phyloP scores from a whole-genome alignment of 2,888 invertebrate genomes.

The Brachycybe producta region DNA sequence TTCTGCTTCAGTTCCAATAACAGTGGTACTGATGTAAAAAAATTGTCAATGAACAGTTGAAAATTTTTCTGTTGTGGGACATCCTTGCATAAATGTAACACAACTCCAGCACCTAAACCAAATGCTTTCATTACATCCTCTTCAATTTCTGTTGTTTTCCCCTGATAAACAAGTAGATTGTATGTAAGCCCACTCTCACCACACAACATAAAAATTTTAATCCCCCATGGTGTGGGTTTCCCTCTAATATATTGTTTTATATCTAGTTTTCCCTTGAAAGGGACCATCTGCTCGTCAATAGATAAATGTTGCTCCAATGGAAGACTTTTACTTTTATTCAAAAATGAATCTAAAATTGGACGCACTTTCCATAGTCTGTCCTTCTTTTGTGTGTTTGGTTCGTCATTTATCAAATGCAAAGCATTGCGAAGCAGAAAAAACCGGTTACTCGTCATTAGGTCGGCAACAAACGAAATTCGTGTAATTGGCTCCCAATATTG shows the following conservation, averaged over 20 bases:
- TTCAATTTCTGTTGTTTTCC: conserved; percentile 29
- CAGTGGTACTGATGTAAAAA: conserved; percentile 19
- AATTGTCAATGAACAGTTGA: conserved; percentile 22
- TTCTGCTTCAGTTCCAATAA: background rate
- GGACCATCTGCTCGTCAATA: no score
- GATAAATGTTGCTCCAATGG: conserved; percentile 30
- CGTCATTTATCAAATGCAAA: conserved; percentile 21
- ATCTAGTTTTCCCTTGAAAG: no score
- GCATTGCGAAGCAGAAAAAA: conserved; percentile 20
- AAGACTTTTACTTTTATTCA: conserved; percentile 20
- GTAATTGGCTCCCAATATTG: conserved; percentile 20
- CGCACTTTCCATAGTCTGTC: conserved; percentile 24
- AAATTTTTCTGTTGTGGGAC: conserved; percentile 5
- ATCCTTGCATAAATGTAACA: conserved; percentile 16
- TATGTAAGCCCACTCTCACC: conserved; percentile 24
- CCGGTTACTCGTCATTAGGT: conserved; percentile 20
- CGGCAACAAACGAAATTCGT: conserved; percentile 11
- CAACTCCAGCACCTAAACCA: conserved; percentile 23
- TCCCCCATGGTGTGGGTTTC: no score
- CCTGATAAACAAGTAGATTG: conserved; percentile 28
- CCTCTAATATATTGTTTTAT: no score
- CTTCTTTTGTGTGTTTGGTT: conserved; percentile 11
- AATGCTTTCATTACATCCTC: conserved; percentile 17
- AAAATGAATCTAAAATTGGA: no score
- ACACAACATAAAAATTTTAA: no score